These are phyloP conservation scores for Orycteropus afer DNA, from an alignment of 2,113 vertebrate species.

Conservation along the genomic window DNA sequence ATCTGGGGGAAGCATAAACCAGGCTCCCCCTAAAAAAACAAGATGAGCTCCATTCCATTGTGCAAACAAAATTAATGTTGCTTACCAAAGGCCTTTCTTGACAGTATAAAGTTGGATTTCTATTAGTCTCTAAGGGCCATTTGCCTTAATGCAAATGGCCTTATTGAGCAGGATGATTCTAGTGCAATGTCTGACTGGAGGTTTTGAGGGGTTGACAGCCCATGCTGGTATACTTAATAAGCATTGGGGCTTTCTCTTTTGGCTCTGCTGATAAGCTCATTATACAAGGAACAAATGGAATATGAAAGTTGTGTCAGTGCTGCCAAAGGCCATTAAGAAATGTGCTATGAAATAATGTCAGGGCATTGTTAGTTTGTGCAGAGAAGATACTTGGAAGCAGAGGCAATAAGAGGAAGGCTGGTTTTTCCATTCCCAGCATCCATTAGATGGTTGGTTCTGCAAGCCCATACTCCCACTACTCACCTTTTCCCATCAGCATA, in stretches of 20 bases:
- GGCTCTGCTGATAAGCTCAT: conserved; percentile 59
- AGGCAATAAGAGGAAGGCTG: neutral
- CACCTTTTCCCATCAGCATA: neutral
- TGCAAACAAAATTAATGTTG: neutral
- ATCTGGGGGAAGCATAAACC: neutral
- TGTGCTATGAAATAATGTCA: neutral
- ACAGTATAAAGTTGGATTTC: neutral
- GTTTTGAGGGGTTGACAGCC: neutral
- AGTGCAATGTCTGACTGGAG: neutral
- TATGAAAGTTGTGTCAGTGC: neutral
- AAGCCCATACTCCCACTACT: neutral
- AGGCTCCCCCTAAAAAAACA: neutral
- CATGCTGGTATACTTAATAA: neutral
- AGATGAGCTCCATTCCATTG: neutral
- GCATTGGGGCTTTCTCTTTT: conserved; percentile 22
- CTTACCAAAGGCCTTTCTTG: neutral
- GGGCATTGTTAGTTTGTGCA: neutral
- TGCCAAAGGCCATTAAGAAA: conserved; percentile 19
- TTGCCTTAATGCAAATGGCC: neutral
- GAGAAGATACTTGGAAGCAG: neutral
- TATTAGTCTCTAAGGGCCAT: neutral
- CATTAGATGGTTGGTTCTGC: neutral
- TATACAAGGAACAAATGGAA: conserved; percentile 56
- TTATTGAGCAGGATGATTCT: neutral
- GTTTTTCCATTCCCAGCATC: neutral